Conservation (phyloP, 1,140 invertebrate genomes). For the Octopus sinensis region DNA sequence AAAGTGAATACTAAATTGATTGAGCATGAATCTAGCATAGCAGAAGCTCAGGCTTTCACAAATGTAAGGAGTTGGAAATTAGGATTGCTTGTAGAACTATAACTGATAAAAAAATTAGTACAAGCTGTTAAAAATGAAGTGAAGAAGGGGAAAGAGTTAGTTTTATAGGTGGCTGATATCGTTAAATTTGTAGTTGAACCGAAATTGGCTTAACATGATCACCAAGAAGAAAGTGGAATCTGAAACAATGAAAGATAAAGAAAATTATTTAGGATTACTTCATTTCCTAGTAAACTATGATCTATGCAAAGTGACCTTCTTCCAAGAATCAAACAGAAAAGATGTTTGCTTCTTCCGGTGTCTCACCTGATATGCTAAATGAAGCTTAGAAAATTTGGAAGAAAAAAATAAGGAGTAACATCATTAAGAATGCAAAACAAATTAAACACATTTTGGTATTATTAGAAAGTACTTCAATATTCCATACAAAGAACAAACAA, state of each 20-base stretch:
- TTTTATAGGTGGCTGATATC: neutral
- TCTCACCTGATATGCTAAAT: neutral
- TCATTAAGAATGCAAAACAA: neutral
- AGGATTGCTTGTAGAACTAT: neutral
- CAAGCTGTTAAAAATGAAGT: neutral
- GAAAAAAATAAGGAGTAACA: neutral
- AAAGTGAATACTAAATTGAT: neutral
- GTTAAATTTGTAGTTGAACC: neutral
- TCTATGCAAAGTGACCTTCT: neutral
- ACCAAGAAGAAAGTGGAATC: conserved; percentile 4
- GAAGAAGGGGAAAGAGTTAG: neutral
- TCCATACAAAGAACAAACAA: conserved; percentile 1
- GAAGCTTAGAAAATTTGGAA: neutral
- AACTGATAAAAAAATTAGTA: neutral
- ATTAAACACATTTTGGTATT: neutral
- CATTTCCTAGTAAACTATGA: conserved; percentile 1
- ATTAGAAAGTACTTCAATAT: neutral
- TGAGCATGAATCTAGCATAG: conserved; percentile 4
- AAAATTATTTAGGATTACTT: conserved; percentile 3
- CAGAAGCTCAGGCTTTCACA: neutral
- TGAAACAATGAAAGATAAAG: conserved; percentile 1
- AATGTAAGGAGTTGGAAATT: neutral
- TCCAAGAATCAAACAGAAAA: neutral
- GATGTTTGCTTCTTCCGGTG: neutral
- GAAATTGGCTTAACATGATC: neutral